Conservation (phyloP, 2,113 vertebrate species). For the Galemys pyrenaicus region DNA sequence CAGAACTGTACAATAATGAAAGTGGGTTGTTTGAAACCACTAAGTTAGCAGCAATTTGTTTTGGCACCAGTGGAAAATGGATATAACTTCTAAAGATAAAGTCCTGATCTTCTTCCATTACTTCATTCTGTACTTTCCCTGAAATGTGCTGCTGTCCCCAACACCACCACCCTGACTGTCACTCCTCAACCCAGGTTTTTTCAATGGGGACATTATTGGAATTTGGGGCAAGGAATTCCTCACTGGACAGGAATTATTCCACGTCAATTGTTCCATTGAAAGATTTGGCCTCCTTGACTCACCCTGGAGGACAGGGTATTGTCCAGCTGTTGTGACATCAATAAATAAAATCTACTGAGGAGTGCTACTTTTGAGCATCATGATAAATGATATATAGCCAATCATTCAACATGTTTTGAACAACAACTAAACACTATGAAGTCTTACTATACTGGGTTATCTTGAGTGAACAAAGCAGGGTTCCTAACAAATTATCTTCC, state of each 20-base stretch:
- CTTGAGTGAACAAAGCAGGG: not conserved
- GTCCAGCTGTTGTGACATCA: not conserved
- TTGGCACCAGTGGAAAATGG: not conserved
- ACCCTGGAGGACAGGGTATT: not conserved
- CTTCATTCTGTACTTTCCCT: not conserved
- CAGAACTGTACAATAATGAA: not conserved
- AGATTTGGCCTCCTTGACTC: not conserved
- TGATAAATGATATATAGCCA: not conserved
- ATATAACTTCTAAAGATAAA: not conserved
- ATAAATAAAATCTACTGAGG: not conserved
- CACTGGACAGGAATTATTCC: fast-evolving
- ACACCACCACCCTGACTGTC: not conserved
- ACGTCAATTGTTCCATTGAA: not conserved
- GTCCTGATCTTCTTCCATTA: not conserved
- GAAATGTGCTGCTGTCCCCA: fast-evolving
- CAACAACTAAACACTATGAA: not conserved
- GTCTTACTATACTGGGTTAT: not conserved
- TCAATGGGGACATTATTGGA: not conserved
- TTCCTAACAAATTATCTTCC: not conserved
- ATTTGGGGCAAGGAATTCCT: not conserved
- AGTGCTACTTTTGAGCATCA: not conserved
- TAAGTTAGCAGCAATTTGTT: not conserved
- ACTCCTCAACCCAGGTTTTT: not conserved
- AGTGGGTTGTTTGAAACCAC: not conserved
- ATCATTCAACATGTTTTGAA: not conserved